Conservation (phyloP, 1,140 invertebrate species). For the Anastatus disparis region DNA sequence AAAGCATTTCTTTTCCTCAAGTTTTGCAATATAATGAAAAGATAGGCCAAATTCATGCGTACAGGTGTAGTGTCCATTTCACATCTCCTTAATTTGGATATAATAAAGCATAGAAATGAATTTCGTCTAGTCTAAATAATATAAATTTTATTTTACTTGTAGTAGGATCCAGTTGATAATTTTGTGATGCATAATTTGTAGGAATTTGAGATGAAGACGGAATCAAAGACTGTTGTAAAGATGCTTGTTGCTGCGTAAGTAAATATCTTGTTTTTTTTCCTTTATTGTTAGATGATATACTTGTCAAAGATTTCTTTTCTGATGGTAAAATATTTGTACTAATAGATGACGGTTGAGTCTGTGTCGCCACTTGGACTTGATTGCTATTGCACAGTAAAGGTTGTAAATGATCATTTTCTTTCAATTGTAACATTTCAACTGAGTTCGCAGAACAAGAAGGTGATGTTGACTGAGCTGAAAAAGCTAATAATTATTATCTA, state of each 20-base stretch:
- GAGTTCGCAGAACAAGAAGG: slow-evolving; percentile 46
- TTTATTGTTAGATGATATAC: slow-evolving; percentile 56
- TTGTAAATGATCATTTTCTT: slow-evolving; percentile 50
- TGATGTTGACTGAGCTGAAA: slow-evolving; percentile 56
- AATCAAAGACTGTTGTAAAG: slow-evolving; percentile 54
- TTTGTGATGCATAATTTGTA: slow-evolving; percentile 62
- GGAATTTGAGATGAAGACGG: slow-evolving; percentile 56
- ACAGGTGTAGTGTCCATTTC: too few species aligned
- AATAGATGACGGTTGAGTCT: slow-evolving; percentile 65
- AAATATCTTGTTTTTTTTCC: slow-evolving; percentile 62
- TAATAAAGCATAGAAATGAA: too few species aligned
- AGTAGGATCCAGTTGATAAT: slow-evolving; percentile 64
- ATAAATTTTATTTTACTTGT: too few species aligned
- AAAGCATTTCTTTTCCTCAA: too few species aligned
- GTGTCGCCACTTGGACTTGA: slow-evolving; percentile 72
- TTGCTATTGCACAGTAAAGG: slow-evolving; percentile 55
- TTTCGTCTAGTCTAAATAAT: too few species aligned
- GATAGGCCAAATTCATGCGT: too few species aligned
- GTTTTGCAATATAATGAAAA: too few species aligned
- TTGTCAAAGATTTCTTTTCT: slow-evolving; percentile 61
- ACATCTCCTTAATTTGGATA: too few species aligned
- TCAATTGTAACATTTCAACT: slow-evolving; percentile 52
- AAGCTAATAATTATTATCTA: too few species aligned
- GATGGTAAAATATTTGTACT: slow-evolving; percentile 52
- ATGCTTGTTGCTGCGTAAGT: slow-evolving; percentile 52